Conservation (phyloP, 2,888 invertebrate genomes). For the Tigriopus californicus region DNA sequence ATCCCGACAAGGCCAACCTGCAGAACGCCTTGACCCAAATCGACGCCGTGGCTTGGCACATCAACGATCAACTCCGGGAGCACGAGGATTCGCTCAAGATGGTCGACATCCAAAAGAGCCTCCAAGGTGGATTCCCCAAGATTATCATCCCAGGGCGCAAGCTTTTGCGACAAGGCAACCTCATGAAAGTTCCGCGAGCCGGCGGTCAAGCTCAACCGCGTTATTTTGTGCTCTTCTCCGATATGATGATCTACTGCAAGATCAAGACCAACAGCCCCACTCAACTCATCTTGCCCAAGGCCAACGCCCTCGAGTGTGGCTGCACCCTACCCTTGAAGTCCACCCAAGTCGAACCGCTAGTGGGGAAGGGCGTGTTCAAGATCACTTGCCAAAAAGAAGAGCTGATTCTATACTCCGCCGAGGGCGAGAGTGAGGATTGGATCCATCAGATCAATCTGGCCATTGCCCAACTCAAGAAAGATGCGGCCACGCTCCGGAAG, state of each 20-base stretch:
- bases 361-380: slow-evolving; percentile 41
- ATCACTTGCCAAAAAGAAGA: slow-evolving; percentile 35
- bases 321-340: slow-evolving; percentile 49
- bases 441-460: not conserved
- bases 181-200: slow-evolving; percentile 17
- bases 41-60: slow-evolving; percentile 46
- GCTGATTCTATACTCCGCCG: slow-evolving; percentile 2
- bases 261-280: slow-evolving; percentile 31
- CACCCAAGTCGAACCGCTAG: slow-evolving; percentile 40
- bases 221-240: slow-evolving; percentile 49
- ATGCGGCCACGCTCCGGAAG: not conserved
- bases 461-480: not conserved
- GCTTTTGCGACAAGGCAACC: slow-evolving; percentile 1
- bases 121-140: slow-evolving; percentile 40
- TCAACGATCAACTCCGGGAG: slow-evolving; percentile 49
- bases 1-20: slow-evolving; percentile 34
- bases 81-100: slow-evolving; percentile 50
- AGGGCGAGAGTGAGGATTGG: slow-evolving; percentile 8
- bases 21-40: slow-evolving; percentile 45
- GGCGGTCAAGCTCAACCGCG: slow-evolving; percentile 30
- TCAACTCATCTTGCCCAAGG: slow-evolving; percentile 23
- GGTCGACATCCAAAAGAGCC: slow-evolving; percentile 43
- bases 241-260: slow-evolving; percentile 53
- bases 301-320: slow-evolving; percentile 41
- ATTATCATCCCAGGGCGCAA: slow-evolving; percentile 41